phyloP scores from a whole-genome alignment of 23 tunicate genomes.

The Pegea sp. region DNA sequence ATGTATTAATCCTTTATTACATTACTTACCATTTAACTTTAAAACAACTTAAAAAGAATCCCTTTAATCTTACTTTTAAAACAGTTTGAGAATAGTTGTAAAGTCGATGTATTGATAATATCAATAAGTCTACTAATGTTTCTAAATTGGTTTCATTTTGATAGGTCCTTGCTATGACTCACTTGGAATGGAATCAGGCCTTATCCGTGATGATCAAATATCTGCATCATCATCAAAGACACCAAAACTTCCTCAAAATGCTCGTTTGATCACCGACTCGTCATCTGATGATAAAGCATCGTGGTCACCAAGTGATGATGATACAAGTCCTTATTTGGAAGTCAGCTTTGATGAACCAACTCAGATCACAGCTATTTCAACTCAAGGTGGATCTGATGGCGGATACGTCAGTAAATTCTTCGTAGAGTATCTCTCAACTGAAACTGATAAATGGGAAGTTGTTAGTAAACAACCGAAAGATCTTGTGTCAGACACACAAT shows the following conservation, averaged over 20 bases:
- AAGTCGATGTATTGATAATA: too few relatives aligned
- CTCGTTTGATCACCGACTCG: conserved; percentile 7
- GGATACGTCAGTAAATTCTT: conserved; percentile 22
- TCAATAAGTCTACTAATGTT: too few relatives aligned
- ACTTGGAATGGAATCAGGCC: conserved; percentile 62
- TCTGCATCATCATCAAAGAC: conserved; percentile 30
- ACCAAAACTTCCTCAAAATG: conserved; percentile 22
- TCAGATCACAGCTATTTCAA: conserved; percentile 46
- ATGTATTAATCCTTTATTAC: too few relatives aligned
- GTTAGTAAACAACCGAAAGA: too few relatives aligned
- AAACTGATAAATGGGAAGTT: too few relatives aligned
- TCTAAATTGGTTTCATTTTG: too few relatives aligned
- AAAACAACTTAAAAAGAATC: too few relatives aligned
- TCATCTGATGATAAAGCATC: not conserved
- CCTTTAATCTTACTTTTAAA: too few relatives aligned
- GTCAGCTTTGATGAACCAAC: conserved; percentile 36
- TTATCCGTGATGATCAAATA: conserved; percentile 23
- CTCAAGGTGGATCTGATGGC: conserved; percentile 66
- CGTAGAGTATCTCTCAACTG: conserved; percentile 23
- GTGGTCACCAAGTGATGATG: conserved; percentile 54
- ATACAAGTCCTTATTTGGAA: conserved; percentile 33
- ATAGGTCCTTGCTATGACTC: conserved; percentile 27
- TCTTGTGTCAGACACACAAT: too few relatives aligned
- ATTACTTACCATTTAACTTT: too few relatives aligned
- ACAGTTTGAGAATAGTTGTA: too few relatives aligned